Evolutionary conservation across 2,888 invertebrate species (phyloP), one percentile per base, ranked within the genome.

Genomic region (Drosophila setosimentum): DNA sequence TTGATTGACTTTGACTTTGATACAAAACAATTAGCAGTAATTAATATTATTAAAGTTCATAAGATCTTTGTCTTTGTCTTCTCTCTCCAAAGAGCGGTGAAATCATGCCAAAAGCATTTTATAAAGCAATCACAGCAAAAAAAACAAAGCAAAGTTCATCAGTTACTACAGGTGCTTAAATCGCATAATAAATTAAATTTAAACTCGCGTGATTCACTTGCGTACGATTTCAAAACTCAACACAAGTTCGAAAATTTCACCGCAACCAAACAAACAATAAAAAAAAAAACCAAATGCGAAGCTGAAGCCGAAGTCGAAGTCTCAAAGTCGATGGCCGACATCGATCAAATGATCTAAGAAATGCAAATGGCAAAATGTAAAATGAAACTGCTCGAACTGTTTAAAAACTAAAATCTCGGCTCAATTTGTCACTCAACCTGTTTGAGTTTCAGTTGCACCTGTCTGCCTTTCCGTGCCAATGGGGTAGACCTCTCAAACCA

Each of bases 131-230:
- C 21, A 21, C 29, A 53, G 13, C 13, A 45, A 76, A 59, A 71
- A 24, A 29, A 21, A 21, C 35, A 24, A 54, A 54, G 24, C 24
- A 6, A 21, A 59, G 65, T 49, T 78, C 69, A 82, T 80, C 66
- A 74, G 59, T 73, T 73, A 74, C 68, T 72, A 70, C 69, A 78
- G 82, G 71, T 78, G 74, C 71, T 82, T 85, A 69, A 85, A 64
- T 81, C 74, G 72, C 78, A 74, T 80, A 87, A 84, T 83, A 85
- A 87, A 79, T 83, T 85, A 40, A 42, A 85, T 84, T 87, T 81
- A 78, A 68, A 21, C 71, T 63, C 59, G 59, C 40, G 42, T 85
- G 86, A 87, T 71, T 85, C 84, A 83, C 27, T 49, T 60, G 48
- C 37, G n/a, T 55, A 68, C 66, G 61, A 57, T 78, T 72, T 76